Evolutionary conservation across 2,113 vertebrate species (phyloP), one percentile per base, ranked within the genome.

Genomic region (Ciconia boyciana): DNA sequence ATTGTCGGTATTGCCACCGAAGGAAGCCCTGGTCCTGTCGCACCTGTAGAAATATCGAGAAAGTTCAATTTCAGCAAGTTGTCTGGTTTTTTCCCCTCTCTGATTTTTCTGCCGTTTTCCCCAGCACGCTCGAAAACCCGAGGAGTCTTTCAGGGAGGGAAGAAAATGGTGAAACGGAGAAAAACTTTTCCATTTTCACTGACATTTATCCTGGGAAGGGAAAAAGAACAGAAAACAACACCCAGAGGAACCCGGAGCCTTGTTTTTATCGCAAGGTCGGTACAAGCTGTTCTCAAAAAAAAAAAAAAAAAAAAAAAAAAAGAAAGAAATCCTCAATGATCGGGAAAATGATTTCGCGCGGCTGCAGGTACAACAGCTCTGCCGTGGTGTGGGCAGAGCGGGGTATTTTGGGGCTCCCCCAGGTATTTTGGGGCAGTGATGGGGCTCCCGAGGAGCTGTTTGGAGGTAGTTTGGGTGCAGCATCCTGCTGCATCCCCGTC

Each of bases 191-290:
- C 46, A 72, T 78, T 96, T 70, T 71, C 77, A 39, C 29, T 78
- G 84, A 83, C 92, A 89, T 93, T 95, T 87, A 87, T 91, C 87
- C 82, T 39, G 60, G 77, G 93, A 97, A 66, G 66, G 80, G 72
- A 86, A 83, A 74, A 83, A 95, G 70, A 94, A 62, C 61, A 94
- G 74, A 78, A 87, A 92, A 93, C 77, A 89, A 17, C 72, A 46
- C 90, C 80, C 80, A 20, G 81, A 87, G 81, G 77, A 95, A 74
- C 68, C 64, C 31, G 4, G 26, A 61, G 72, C 51, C 18, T 70
- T 65, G 21, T 69, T 89, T 89, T 84, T 70, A 89, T 84, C 60
- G 3, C 87, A 70, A 81, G 3, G 6, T 93, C 12, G 11, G 87
- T 54, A 93, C 95, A 93, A 62, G 41, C 72, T 87, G 87, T 93